Conservation (phyloP, 2,797 vertebrate species). For the Pseudocheirus occidentalis region DNA sequence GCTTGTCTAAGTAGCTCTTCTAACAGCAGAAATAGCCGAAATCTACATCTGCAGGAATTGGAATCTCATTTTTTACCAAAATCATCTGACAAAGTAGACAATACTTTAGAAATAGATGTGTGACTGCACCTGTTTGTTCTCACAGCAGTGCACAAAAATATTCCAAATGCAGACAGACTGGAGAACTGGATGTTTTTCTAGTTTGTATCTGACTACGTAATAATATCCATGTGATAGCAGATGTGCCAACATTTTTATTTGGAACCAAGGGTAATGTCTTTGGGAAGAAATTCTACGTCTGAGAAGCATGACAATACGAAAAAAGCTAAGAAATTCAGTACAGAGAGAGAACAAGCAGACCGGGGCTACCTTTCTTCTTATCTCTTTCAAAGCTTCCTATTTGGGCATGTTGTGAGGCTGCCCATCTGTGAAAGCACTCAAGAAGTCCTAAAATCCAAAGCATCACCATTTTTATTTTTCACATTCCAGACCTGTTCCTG, state of each 20-base stretch:
- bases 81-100: conserved; percentile 73
- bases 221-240: conserved; percentile 22
- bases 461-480: background rate
- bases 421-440: background rate
- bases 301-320: conserved; percentile 6
- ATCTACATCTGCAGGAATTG: conserved; percentile 72
- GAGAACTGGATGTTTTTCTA: conserved; percentile 38
- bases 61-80: conserved; percentile 58
- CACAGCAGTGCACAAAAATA: conserved; percentile 72
- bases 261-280: conserved; percentile 43
- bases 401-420: background rate
- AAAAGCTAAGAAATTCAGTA: conserved; percentile 29
- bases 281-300: conserved; percentile 17
- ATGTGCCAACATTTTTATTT: conserved; percentile 37
- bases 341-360: conserved; percentile 14
- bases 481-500: background rate
- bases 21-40: conserved; percentile 66
- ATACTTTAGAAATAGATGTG: conserved; percentile 72
- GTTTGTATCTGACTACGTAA: conserved; percentile 64
- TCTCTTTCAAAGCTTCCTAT: conserved; percentile 39
- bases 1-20: conserved; percentile 60
- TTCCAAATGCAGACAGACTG: conserved; percentile 58
- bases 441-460: conserved; percentile 36
- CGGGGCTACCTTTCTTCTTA: background rate
- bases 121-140: conserved; percentile 70